Base-by-base conservation (phyloP, 2,113 vertebrate species). In the Odobenus rosmarus region DNA sequence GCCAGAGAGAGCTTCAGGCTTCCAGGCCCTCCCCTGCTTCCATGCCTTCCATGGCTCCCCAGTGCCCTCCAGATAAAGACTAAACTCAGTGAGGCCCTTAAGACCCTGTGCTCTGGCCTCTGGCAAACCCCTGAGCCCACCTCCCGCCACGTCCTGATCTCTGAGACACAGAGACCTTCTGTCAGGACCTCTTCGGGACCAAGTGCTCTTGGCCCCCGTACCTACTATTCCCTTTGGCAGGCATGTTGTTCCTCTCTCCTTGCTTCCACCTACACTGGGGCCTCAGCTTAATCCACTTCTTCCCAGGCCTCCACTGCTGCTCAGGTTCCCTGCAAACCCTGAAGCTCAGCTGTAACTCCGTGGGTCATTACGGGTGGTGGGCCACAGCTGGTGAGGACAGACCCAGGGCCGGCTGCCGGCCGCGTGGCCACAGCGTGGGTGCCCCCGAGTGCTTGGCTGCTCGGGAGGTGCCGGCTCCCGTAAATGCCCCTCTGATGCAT, bases 1-100 rank as follows among this genome's bases (percentile, higher is more conserved):
- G 49, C 12, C 86, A 74, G 72, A 77, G 51, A 76, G 5, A 57
- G 36, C 67, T 39, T 28, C 51, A 67, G n/a, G 74, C 72, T 74
- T 49, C 77, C 7, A 11, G 51, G 13, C 33, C 92, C 39, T 61
- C 46, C 84, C 33, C 72, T 72, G 31, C 42, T 79, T 14, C 64
- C 55, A 33, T 5, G 46, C 57, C 71, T 83, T 49, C 85, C 49
- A 7, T 39, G 83, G 92, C 89, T 96, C 92, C 93, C 82, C 5
- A 23, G 51, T 57, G 33, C 59, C 82, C 80, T 36, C 51, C 59
- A 49, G 31, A 33, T 62, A 23, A 85, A 85, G 64, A 72, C n/a
- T 53, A 42, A 42, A 61, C 53, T 85, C 18, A 46, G 53, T 5
- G 53, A 36, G 71, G 51, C 21, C 51, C 42, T 74, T 51, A 24